Conservation (phyloP, 2,888 invertebrate species). For the Tetrapedia diversipes region DNA sequence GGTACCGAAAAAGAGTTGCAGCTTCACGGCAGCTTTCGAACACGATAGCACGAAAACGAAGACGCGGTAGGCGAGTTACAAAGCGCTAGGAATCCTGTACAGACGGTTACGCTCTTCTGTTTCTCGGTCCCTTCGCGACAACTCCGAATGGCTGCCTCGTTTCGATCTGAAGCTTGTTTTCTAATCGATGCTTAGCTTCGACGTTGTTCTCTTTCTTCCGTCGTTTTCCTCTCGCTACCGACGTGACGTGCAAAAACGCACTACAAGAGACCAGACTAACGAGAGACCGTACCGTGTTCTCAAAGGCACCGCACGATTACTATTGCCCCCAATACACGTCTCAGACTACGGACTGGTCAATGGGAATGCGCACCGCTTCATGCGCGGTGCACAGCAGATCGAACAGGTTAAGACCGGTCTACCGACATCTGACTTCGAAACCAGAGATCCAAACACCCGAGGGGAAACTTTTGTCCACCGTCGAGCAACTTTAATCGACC, state of each 20-base stretch:
- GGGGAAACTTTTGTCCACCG: neutral
- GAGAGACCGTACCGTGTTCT: constrained; percentile 63
- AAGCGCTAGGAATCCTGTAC: constrained; percentile 15
- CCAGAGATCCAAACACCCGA: neutral
- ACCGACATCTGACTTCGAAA: constrained; percentile 75
- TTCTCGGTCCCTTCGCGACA: constrained; percentile 1
- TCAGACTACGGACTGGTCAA: constrained; percentile 76
- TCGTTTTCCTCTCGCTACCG: constrained; percentile 14
- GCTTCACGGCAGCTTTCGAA: constrained; percentile 62
- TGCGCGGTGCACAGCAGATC: constrained; percentile 76
- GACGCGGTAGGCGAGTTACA: constrained; percentile 31
- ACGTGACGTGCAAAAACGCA: constrained; percentile 58
- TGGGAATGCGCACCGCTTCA: constrained; percentile 78
- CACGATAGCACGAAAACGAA: constrained; percentile 53
- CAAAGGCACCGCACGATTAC: constrained; percentile 78
- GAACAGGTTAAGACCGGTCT: constrained; percentile 70
- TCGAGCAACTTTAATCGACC: constrained; percentile 4
- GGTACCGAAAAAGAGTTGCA: constrained; percentile 80
- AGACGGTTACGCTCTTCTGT: neutral
- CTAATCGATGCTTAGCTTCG: neutral
- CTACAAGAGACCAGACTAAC: constrained; percentile 54
- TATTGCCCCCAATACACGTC: constrained; percentile 72
- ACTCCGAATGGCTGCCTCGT: neutral
- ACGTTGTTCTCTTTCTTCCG: constrained; percentile 2
- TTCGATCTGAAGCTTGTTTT: neutral